Evolutionary conservation across 2,797 vertebrate genomes (phyloP).

Genomic region (Pipistrellus nathusii): DNA sequence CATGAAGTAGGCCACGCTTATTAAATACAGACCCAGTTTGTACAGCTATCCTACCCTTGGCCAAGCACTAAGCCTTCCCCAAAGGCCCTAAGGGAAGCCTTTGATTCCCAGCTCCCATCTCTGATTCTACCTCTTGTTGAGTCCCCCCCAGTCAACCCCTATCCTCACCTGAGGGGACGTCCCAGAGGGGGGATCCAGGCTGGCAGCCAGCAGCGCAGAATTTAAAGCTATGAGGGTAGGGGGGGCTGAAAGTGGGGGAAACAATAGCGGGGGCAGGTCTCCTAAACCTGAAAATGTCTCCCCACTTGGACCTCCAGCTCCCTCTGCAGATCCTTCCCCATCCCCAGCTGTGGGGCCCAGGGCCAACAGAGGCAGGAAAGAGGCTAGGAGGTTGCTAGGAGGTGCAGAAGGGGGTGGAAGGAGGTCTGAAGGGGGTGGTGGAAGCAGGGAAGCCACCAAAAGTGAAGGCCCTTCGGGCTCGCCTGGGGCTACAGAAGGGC

Average conservation of each 20-base stretch:
- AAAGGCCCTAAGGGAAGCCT: background rate
- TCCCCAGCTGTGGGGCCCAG: slow-evolving; percentile 87
- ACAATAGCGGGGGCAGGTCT: slow-evolving; percentile 86
- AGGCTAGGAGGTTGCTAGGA: slow-evolving; percentile 83
- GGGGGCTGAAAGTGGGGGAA: slow-evolving; percentile 86
- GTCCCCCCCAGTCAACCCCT: slow-evolving; percentile 80
- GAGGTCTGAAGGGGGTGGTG: slow-evolving; percentile 79
- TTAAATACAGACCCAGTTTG: slow-evolving; percentile 18
- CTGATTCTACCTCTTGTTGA: background rate
- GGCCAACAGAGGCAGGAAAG: slow-evolving; percentile 87
- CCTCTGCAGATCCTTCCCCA: slow-evolving; percentile 82
- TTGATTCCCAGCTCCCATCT: slow-evolving; percentile 34
- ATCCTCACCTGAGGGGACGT: slow-evolving; percentile 89
- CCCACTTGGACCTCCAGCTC: slow-evolving; percentile 85
- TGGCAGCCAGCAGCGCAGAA: slow-evolving; percentile 89
- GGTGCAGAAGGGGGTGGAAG: slow-evolving; percentile 80
- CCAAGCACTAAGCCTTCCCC: background rate
- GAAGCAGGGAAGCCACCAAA: slow-evolving; percentile 91
- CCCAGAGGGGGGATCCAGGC: slow-evolving; percentile 88
- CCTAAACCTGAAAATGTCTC: slow-evolving; percentile 90
- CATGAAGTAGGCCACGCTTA: background rate
- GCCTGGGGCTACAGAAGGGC: slow-evolving; percentile 79
- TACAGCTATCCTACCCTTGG: background rate
- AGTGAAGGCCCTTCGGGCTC: slow-evolving; percentile 90
- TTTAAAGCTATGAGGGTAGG: slow-evolving; percentile 90